Evolutionary conservation across 2,888 invertebrate species (phyloP).

Genomic region (Pomacea canaliculata): DNA sequence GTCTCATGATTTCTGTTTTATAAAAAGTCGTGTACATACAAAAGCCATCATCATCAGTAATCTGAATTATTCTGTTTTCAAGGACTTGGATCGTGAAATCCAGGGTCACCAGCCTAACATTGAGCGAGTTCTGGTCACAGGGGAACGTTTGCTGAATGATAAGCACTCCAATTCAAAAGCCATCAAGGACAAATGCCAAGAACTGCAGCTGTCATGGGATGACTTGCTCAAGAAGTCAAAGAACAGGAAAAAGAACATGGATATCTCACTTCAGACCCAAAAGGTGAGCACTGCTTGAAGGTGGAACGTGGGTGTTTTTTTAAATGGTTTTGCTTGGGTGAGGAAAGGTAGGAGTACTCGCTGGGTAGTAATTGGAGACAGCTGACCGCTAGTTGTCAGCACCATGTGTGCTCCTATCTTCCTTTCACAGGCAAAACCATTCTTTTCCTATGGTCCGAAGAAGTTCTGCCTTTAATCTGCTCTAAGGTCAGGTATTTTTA

Average conservation of each 20-base stretch:
- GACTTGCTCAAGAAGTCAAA: conserved; percentile 80
- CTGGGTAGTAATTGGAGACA: too few species aligned
- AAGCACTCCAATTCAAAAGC: conserved; percentile 85
- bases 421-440: too few species aligned
- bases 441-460: too few species aligned
- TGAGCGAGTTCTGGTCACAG: conserved; percentile 85
- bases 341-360: too few species aligned
- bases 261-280: conserved; percentile 88
- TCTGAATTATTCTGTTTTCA: conserved; percentile 30
- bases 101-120: conserved; percentile 87
- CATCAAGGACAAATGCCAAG: conserved; percentile 82
- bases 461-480: too few species aligned
- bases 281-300: conserved; percentile 72
- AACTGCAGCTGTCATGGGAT: conserved; percentile 81
- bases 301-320: too few species aligned
- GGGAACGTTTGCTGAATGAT: conserved; percentile 80
- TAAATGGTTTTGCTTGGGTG: too few species aligned
- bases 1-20: too few species aligned
- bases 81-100: conserved; percentile 91
- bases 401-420: too few species aligned
- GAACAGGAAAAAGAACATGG: conserved; percentile 82
- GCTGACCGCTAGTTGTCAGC: too few species aligned
- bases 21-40: too few species aligned
- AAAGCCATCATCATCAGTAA: too few species aligned
- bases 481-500: background rate